Evolutionary conservation across 2,113 vertebrate genomes (phyloP).

Genomic region (Percina caprodes): DNA sequence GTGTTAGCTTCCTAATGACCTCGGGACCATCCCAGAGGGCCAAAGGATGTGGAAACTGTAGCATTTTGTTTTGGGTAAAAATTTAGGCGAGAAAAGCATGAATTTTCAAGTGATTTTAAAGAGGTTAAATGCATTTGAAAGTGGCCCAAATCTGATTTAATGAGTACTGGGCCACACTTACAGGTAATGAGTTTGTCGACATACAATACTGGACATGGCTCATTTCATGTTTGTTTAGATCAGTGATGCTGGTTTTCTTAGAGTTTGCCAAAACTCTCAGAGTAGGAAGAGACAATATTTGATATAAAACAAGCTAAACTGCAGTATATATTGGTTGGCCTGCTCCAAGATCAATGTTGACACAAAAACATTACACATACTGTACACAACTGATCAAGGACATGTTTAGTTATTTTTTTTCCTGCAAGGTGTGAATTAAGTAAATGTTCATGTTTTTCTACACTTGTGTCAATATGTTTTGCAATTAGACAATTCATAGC

Average conservation of each 20-base stretch:
- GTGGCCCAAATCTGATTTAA: background rate
- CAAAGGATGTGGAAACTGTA: too few relatives aligned
- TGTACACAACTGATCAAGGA: background rate
- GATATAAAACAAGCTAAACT: slow-evolving; percentile 24
- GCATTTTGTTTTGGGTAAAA: too few relatives aligned
- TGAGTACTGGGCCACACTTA: slow-evolving; percentile 2
- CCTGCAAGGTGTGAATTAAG: background rate
- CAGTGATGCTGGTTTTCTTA: background rate
- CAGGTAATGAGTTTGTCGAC: slow-evolving; percentile 13
- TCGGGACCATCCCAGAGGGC: too few relatives aligned
- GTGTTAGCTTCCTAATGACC: too few relatives aligned
- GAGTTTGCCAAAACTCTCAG: slow-evolving; percentile 14
- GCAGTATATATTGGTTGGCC: slow-evolving; percentile 9
- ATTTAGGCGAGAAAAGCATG: too few relatives aligned
- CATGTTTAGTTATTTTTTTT: background rate
- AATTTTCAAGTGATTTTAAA: too few relatives aligned
- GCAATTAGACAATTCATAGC: background rate
- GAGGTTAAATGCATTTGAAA: background rate
- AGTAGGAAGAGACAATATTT: slow-evolving; percentile 4
- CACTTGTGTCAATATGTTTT: background rate
- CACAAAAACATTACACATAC: slow-evolving; percentile 1
- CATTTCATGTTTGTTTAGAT: slow-evolving; percentile 12
- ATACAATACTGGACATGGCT: background rate
- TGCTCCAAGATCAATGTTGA: slow-evolving; percentile 18
- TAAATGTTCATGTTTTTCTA: background rate